Conservation (phyloP, 2,888 invertebrate genomes). For the Copidosoma aretas region DNA sequence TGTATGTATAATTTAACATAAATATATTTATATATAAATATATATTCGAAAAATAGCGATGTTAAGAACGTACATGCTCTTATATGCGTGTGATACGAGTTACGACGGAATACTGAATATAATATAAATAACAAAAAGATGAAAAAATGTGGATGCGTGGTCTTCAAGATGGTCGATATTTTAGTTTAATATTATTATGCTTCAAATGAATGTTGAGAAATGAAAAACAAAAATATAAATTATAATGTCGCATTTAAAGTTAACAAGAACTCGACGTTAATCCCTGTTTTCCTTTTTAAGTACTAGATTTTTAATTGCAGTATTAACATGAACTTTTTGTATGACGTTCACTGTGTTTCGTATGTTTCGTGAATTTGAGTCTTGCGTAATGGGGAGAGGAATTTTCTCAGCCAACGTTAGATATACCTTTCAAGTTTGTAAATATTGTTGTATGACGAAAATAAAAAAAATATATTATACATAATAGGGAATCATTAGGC, state of each 20-base stretch:
- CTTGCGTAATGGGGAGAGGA: slow-evolving; percentile 12
- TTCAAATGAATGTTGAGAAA: neutral
- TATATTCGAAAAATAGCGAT: slow-evolving; percentile 40
- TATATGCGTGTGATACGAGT: slow-evolving; percentile 23
- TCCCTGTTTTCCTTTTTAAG: slow-evolving; percentile 25
- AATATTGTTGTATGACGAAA: slow-evolving; percentile 41
- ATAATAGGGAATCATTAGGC: slow-evolving; percentile 33
- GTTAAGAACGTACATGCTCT: slow-evolving; percentile 36
- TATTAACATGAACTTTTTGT: slow-evolving; percentile 38
- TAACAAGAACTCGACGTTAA: slow-evolving; percentile 16
- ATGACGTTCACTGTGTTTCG: slow-evolving; percentile 22
- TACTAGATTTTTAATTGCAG: slow-evolving; percentile 36
- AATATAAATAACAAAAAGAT: too few relatives aligned
- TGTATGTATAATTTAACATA: slow-evolving; percentile 44
- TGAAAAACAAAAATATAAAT: neutral
- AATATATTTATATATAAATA: slow-evolving; percentile 21
- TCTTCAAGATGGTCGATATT: slow-evolving; percentile 35
- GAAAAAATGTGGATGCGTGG: slow-evolving; percentile 30
- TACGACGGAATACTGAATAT: slow-evolving; percentile 19
- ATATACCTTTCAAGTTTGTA: slow-evolving; percentile 36
- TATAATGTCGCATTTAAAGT: slow-evolving; percentile 33
- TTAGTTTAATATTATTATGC: slow-evolving; percentile 16
- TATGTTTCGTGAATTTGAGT: slow-evolving; percentile 24
- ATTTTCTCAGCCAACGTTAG: slow-evolving; percentile 9
- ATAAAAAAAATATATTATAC: slow-evolving; percentile 29